phyloP scores from a whole-genome alignment of 2,113 vertebrate genomes.

The Oxyura jamaicensis region DNA sequence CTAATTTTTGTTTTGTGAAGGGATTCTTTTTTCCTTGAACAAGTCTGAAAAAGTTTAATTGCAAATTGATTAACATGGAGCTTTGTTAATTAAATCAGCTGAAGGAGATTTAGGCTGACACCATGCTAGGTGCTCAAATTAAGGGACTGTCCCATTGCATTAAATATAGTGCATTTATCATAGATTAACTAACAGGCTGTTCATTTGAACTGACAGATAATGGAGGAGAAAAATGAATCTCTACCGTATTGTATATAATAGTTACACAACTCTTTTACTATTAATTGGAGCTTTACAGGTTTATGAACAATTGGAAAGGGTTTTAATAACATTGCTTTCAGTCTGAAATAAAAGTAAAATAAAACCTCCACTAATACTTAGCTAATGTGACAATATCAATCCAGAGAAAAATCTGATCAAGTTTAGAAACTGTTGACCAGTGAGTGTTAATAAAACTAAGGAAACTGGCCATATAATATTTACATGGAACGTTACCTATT shows the following conservation, averaged over 20 bases:
- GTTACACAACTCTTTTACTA: not conserved
- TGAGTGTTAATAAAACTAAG: not conserved
- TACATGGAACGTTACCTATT: not conserved
- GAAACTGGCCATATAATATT: not conserved
- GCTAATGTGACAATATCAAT: not conserved
- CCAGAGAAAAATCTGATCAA: not conserved
- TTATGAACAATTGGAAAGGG: slow-evolving; percentile 42
- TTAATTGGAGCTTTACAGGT: slow-evolving; percentile 18
- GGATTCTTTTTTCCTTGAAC: not conserved
- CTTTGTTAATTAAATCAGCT: slow-evolving; percentile 74
- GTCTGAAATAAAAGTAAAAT: not conserved
- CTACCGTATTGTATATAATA: not conserved
- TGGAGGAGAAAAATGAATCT: slow-evolving; percentile 44
- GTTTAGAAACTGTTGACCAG: not conserved
- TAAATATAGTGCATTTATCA: slow-evolving; percentile 66
- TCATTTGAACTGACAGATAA: slow-evolving; percentile 62
- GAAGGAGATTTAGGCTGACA: slow-evolving; percentile 69
- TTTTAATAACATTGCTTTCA: slow-evolving; percentile 30
- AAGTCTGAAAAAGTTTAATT: slow-evolving; percentile 62
- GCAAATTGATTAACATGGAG: slow-evolving; percentile 67
- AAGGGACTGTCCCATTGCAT: slow-evolving; percentile 67
- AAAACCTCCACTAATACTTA: not conserved
- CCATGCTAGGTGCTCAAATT: slow-evolving; percentile 53
- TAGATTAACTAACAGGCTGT: slow-evolving; percentile 46
- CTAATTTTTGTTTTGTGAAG: slow-evolving; percentile 32